phyloP scores from a whole-genome alignment of 2,113 vertebrate genomes.

The Columba livia region DNA sequence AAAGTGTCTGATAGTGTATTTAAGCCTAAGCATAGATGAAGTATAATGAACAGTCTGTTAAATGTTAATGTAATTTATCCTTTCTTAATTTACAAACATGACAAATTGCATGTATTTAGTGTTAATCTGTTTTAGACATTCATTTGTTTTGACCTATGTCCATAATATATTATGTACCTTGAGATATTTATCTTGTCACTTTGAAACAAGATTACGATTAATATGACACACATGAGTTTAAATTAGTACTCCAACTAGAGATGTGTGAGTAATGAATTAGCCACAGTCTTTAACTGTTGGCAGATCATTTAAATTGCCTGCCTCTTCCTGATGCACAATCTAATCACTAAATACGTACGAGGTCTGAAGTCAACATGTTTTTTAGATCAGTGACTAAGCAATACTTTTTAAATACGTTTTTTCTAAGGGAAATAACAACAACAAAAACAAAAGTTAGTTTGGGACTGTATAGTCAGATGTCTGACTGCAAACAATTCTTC shows the following conservation, averaged over 20 bases:
- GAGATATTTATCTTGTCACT: conserved; percentile 81
- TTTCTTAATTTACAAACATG: conserved; percentile 75
- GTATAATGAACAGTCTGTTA: conserved; percentile 68
- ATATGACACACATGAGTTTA: conserved; percentile 75
- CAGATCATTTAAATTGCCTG: conserved; percentile 75
- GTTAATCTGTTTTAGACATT: conserved; percentile 77
- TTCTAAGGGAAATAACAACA: not conserved
- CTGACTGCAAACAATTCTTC: conserved; percentile 60
- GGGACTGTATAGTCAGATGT: conserved; percentile 42
- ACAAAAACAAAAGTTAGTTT: not conserved
- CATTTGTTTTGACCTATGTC: conserved; percentile 78
- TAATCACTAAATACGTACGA: conserved; percentile 34
- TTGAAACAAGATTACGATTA: conserved; percentile 80
- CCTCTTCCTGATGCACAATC: conserved; percentile 51
- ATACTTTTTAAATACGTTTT: conserved; percentile 9
- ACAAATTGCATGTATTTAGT: conserved; percentile 73
- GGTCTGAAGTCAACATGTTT: conserved; percentile 49
- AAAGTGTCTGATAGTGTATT: conserved; percentile 28
- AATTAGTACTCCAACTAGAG: conserved; percentile 76
- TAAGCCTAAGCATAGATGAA: conserved; percentile 60
- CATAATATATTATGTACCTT: conserved; percentile 76
- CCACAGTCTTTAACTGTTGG: conserved; percentile 70
- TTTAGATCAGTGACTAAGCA: conserved; percentile 46
- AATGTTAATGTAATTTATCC: conserved; percentile 73
- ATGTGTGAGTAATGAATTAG: conserved; percentile 79